Conservation (phyloP, 2,888 invertebrate species). For the Salpingus planirostris region DNA sequence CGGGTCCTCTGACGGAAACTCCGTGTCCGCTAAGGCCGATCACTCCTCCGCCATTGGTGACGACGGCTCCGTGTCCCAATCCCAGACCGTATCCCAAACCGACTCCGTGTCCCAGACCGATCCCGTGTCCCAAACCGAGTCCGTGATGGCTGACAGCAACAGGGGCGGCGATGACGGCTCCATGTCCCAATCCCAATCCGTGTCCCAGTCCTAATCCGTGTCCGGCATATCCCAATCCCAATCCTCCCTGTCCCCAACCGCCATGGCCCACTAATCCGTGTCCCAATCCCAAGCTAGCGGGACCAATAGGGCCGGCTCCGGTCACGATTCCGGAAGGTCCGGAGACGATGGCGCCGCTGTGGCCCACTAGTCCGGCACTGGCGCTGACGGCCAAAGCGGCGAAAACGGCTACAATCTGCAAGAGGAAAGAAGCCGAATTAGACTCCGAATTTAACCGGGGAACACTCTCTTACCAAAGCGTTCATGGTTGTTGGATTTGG, state of each 20-base stretch:
- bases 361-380: constrained; percentile 13
- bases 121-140: constrained; percentile 6
- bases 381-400: constrained; percentile 6
- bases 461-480: constrained; percentile 8
- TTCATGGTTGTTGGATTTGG: constrained; percentile 8
- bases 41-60: constrained; percentile 2
- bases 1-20: constrained; percentile 25
- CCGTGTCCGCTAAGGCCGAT: constrained; percentile 11
- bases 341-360: constrained; percentile 6
- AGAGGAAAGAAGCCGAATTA: too few species aligned
- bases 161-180: constrained; percentile 9
- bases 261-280: not conserved
- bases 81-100: constrained; percentile 10
- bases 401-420: constrained; percentile 10
- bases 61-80: constrained; percentile 5
- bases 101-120: constrained; percentile 9
- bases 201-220: constrained; percentile 5
- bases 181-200: constrained; percentile 5
- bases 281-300: constrained; percentile 9
- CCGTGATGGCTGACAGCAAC: constrained; percentile 8
- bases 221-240: constrained; percentile 7
- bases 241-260: constrained; percentile 1
- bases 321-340: constrained; percentile 16
- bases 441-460: too few species aligned
- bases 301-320: constrained; percentile 17